phyloP scores from a whole-genome alignment of 2,888 invertebrate genomes.

The Aromia moschata region DNA sequence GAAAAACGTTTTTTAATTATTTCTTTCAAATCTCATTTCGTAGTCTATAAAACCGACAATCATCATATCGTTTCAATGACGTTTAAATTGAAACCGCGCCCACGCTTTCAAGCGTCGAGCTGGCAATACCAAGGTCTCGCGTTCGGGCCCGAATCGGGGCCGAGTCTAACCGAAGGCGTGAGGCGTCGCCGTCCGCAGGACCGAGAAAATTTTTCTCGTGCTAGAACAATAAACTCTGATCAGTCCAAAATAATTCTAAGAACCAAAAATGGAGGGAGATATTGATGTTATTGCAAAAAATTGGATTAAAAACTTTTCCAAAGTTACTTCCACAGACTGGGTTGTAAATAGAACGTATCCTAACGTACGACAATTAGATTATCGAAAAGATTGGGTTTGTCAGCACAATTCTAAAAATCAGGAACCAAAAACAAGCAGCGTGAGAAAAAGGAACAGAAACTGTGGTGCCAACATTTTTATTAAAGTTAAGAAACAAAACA shows the following conservation, averaged over 20 bases:
- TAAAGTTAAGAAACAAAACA: slow-evolving; percentile 8
- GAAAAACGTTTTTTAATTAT: too few relatives aligned
- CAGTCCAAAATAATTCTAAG: slow-evolving; percentile 6
- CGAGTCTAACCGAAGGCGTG: too few relatives aligned
- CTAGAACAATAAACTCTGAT: slow-evolving; percentile 6
- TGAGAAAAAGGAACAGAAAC: slow-evolving; percentile 6
- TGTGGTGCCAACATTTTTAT: slow-evolving; percentile 7
- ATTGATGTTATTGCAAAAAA: slow-evolving; percentile 9
- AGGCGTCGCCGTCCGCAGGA: too few relatives aligned
- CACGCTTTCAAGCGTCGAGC: too few relatives aligned
- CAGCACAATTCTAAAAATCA: slow-evolving; percentile 10
- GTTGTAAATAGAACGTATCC: slow-evolving; percentile 13
- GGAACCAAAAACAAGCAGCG: slow-evolving; percentile 10
- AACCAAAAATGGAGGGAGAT: slow-evolving; percentile 6
- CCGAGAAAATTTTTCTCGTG: too few relatives aligned
- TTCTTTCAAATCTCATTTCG: too few relatives aligned
- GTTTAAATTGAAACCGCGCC: too few relatives aligned
- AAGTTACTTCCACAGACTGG: slow-evolving; percentile 7
- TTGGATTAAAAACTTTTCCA: slow-evolving; percentile 10
- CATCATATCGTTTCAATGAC: too few relatives aligned
- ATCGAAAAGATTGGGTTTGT: slow-evolving; percentile 4
- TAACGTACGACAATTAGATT: slow-evolving; percentile 4
- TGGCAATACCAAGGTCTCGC: too few relatives aligned
- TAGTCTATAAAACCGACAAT: too few relatives aligned
- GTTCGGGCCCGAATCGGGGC: too few relatives aligned